phyloP scores from a whole-genome alignment of 2,113 vertebrate species.

The Dasypus novemcinctus region DNA sequence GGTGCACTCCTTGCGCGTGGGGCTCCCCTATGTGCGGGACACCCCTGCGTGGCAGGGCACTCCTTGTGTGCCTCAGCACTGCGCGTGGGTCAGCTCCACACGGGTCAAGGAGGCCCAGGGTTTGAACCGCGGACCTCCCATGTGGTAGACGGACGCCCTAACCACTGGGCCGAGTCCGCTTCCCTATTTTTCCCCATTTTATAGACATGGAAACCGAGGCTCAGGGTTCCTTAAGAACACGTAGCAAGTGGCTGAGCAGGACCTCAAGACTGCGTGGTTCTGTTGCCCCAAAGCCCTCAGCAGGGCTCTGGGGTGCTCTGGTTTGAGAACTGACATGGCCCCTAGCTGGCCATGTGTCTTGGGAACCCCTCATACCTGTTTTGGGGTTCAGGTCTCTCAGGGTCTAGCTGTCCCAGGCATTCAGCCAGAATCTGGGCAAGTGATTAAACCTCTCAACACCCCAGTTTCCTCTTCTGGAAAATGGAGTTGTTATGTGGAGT shows the following conservation, averaged over 20 bases:
- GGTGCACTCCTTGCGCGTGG: no score
- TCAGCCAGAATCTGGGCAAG: not conserved
- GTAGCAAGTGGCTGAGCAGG: not conserved
- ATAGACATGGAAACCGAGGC: not conserved
- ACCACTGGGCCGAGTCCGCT: no score
- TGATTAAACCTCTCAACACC: not conserved
- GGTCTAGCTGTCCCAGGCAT: not conserved
- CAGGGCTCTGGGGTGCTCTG: not conserved
- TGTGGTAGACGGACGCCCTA: no score
- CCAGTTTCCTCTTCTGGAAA: not conserved
- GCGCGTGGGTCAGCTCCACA: no score
- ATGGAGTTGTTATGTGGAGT: not conserved
- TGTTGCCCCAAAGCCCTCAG: not conserved
- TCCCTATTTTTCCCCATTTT: not conserved
- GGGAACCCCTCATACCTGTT: not conserved
- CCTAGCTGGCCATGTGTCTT: not conserved
- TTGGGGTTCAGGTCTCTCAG: not conserved
- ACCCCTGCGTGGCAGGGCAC: no score
- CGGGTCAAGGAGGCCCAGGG: no score
- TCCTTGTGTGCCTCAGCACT: no score
- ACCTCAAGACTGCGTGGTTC: not conserved
- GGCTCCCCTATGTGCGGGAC: no score
- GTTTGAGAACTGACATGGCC: not conserved
- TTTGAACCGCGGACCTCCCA: no score
- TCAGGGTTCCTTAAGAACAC: not conserved